phyloP scores from a whole-genome alignment of 2,888 invertebrate species.

The Choreutis nemorana region DNA sequence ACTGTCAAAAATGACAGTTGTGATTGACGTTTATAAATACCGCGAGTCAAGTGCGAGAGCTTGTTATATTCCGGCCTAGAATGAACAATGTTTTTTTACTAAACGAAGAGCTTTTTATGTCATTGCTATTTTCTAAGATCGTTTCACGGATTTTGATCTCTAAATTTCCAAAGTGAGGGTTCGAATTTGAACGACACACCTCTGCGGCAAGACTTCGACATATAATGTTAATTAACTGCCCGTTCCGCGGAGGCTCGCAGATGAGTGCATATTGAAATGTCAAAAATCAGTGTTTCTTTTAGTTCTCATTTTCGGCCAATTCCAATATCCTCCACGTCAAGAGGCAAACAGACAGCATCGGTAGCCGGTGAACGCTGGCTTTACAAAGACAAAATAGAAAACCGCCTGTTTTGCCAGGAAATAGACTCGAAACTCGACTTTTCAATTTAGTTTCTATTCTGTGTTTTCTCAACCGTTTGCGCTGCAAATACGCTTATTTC shows the following conservation, averaged over 20 bases:
- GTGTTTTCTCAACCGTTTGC: conserved; percentile 41
- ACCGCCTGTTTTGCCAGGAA: conserved; percentile 53
- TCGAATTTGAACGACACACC: not conserved
- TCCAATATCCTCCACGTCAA: conserved; percentile 57
- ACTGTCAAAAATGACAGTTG: conserved; percentile 60
- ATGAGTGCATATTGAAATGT: conserved; percentile 64
- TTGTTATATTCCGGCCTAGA: conserved; percentile 37
- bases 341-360: conserved; percentile 38
- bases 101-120: conserved; percentile 37
- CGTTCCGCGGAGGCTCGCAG: conserved; percentile 26
- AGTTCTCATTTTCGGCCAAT: conserved; percentile 54
- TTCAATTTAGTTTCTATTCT: conserved; percentile 45
- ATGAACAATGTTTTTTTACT: conserved; percentile 39
- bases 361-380: conserved; percentile 24
- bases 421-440: conserved; percentile 52
- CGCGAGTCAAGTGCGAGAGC: conserved; percentile 50
- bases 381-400: conserved; percentile 49
- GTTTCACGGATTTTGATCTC: not conserved
- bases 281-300: conserved; percentile 59
- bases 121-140: conserved; percentile 15
- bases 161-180: not conserved
- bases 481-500: conserved; percentile 24
- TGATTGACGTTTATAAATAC: conserved; percentile 63
- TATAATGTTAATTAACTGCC: conserved; percentile 37
- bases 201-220: conserved; percentile 15